Evolutionary conservation across 2,888 invertebrate species (phyloP).

Genomic region (Netelia virgata): DNA sequence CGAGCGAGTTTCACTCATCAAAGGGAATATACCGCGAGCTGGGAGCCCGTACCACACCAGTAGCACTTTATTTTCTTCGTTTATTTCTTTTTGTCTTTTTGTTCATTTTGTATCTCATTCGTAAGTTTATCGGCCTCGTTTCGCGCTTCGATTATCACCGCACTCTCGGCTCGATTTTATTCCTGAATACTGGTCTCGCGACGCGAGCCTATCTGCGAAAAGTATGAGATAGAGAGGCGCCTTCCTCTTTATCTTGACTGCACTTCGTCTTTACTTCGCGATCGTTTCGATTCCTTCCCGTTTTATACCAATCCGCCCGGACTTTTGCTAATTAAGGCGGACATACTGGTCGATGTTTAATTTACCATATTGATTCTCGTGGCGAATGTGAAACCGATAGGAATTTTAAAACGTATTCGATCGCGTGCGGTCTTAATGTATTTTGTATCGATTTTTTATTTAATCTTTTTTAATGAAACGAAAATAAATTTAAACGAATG

Average conservation of each 20-base stretch:
- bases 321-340: slow-evolving; percentile 54
- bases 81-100: neutral
- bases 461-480: neutral
- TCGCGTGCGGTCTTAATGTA: slow-evolving; percentile 5
- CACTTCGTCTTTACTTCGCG: slow-evolving; percentile 49
- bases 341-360: slow-evolving; percentile 17
- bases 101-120: slow-evolving; percentile 13
- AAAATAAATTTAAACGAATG: too few relatives aligned
- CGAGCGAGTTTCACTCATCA: slow-evolving; percentile 48
- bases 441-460: neutral
- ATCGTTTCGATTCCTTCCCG: slow-evolving; percentile 26
- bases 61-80: slow-evolving; percentile 45
- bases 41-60: slow-evolving; percentile 20
- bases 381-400: slow-evolving; percentile 4
- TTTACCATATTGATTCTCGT: neutral
- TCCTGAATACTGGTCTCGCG: slow-evolving; percentile 47
- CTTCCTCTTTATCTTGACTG: slow-evolving; percentile 37
- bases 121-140: slow-evolving; percentile 53
- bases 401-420: slow-evolving; percentile 22
- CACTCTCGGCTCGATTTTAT: slow-evolving; percentile 43
- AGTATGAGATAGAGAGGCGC: neutral
- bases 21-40: slow-evolving; percentile 49
- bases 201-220: slow-evolving; percentile 26
- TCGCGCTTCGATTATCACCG: slow-evolving; percentile 55
- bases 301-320: slow-evolving; percentile 17